Conservation (phyloP, 2,888 invertebrate species). For the Hirtodrosophila duncani region DNA sequence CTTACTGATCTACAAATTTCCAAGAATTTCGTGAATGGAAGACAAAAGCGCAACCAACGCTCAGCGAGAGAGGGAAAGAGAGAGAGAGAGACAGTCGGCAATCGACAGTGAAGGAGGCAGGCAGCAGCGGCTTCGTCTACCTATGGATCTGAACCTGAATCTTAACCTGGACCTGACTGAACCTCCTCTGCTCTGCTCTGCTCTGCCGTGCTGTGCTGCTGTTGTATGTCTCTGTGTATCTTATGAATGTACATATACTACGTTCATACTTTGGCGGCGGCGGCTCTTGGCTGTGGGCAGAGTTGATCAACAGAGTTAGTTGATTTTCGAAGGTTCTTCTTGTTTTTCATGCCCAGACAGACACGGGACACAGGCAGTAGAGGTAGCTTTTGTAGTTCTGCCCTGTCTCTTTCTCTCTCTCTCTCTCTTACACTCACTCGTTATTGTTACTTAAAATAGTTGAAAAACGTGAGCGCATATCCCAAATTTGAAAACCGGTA, state of each 20-base stretch:
- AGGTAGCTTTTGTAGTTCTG: conserved; percentile 49
- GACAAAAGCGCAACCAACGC: conserved; percentile 67
- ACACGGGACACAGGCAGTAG: no score
- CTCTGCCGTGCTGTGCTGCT: conserved; percentile 12
- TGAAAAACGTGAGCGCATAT: conserved; percentile 65
- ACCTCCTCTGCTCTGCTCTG: conserved; percentile 17
- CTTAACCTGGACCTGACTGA: conserved; percentile 49
- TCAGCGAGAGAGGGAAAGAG: background rate
- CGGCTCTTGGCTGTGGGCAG: no score
- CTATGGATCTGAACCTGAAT: conserved; percentile 50
- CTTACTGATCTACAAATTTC: conserved; percentile 73
- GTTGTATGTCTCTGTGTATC: conserved; percentile 21
- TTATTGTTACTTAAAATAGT: conserved; percentile 70
- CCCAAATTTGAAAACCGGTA: conserved; percentile 74
- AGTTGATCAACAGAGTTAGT: conserved; percentile 44
- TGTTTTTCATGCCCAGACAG: conserved; percentile 37
- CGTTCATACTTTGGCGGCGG: conserved; percentile 59
- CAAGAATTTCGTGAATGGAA: conserved; percentile 68
- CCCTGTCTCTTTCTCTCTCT: conserved; percentile 3
- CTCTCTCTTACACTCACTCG: conserved; percentile 21
- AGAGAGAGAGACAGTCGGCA: conserved; percentile 4
- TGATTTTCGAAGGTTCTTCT: conserved; percentile 45
- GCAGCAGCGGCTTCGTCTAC: conserved; percentile 42
- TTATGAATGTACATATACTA: conserved; percentile 67
- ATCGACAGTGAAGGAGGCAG: no score